These are phyloP conservation scores for Spea multiplicata DNA, from an alignment of 2,113 vertebrate species.

Conservation along the genomic window DNA sequence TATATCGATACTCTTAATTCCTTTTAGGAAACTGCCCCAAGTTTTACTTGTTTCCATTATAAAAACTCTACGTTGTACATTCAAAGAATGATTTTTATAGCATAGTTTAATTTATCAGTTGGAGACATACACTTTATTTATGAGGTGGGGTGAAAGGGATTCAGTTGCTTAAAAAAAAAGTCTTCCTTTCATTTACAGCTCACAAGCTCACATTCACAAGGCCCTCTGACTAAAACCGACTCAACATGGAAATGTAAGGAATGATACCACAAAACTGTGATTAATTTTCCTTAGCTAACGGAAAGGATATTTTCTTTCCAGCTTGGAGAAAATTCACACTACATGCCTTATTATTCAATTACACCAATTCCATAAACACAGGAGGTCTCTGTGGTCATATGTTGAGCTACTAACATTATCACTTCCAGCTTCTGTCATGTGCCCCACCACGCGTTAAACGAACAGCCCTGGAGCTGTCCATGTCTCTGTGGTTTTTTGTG, in stretches of 20 bases:
- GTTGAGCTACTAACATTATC: conserved; percentile 15
- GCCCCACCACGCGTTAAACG: conserved; percentile 2
- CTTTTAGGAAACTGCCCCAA: no score
- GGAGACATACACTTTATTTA: no score
- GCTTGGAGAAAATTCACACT: neutral
- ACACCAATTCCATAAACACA: conserved; percentile 7
- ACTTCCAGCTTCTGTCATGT: conserved; percentile 27
- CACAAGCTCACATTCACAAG: no score
- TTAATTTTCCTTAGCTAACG: neutral
- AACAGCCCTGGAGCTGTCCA: neutral
- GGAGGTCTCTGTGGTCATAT: conserved; percentile 3
- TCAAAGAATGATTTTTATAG: no score
- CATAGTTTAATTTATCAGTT: no score
- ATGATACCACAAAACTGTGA: neutral
- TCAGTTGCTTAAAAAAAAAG: neutral
- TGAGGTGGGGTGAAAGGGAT: no score
- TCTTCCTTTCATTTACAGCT: no score
- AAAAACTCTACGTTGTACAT: no score
- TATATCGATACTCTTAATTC: no score
- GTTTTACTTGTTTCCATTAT: no score
- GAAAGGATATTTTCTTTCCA: neutral
- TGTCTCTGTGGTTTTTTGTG: conserved; percentile 6
- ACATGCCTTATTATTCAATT: conserved; percentile 15
- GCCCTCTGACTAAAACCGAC: no score
- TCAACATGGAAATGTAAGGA: neutral